Base-by-base conservation (phyloP, 2,888 invertebrate species). In the Leptinotarsa haldemani region DNA sequence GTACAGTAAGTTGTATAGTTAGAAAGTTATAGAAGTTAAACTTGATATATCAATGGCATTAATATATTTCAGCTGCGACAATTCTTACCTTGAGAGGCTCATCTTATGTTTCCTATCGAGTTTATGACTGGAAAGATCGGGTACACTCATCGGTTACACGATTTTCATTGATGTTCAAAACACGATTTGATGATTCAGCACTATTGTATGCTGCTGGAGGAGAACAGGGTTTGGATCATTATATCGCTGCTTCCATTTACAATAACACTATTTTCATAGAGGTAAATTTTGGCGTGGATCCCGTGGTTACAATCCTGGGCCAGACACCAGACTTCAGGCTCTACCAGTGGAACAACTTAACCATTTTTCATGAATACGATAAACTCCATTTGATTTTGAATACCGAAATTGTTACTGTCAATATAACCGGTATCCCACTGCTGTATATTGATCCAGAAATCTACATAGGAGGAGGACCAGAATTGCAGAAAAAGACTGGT, bases 381-480 rank as follows among this genome's bases (percentile, higher is more conserved):
- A 90, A 89, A 18, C 91, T 97, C 0, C 90, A 91, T 80, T 91
- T 97, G 18, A 92, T 93, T 78, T 89, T 97, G 56, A 96, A 97
- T 87, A 90, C 92, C 66, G 92, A 93, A 82, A 90, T 89, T 48
- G 91, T 93, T 80, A 89, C 90, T 0, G 90, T 95, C 69, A 93
- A 94, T 83, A 90, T 95, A 64, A 93, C 93, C 1, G 94, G 94
- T 15, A 91, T 91, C 85, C 91, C 90, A 75, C 91, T 94, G 85
- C 90, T 97, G 76, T 94, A 96, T 81, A 95, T 97, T 78, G 97
- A 97, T 89, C 97, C 97, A 50, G 96, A 97, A 88, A 95, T 97
- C 80, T 97, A 97, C 86, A 94, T 97, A 79, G 97, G 96, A 3
- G 88, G 88, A 25, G 88, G 88, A 4, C 95, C 96, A 56, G 68